These are phyloP conservation scores for Philopedon plagiatum DNA, from an alignment of 2,888 invertebrate genomes.

Conservation along the genomic window DNA sequence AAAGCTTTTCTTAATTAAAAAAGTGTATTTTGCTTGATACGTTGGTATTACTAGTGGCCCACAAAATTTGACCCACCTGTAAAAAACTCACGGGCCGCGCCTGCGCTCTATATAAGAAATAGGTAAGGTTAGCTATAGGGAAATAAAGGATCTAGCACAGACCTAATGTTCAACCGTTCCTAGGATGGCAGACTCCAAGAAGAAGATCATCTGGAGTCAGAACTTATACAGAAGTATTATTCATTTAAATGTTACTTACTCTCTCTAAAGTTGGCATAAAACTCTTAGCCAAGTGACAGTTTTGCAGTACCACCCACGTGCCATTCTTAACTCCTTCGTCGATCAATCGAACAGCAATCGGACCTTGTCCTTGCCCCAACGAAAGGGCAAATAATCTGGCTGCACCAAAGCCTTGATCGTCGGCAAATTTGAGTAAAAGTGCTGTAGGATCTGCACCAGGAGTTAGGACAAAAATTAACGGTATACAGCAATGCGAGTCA, in stretches of 20 bases:
- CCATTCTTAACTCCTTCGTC: slow-evolving; percentile 87
- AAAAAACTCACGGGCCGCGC: too few relatives aligned
- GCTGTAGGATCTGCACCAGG: slow-evolving; percentile 96
- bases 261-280: slow-evolving; percentile 95
- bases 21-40: too few relatives aligned
- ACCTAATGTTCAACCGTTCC: too few relatives aligned
- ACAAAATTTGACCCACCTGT: too few relatives aligned
- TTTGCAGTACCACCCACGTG: slow-evolving; percentile 95
- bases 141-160: too few relatives aligned
- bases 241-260: slow-evolving; percentile 69
- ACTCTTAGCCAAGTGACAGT: slow-evolving; percentile 95
- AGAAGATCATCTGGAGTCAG: too few relatives aligned
- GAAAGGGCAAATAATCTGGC: slow-evolving; percentile 86
- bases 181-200: too few relatives aligned
- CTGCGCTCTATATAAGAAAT: too few relatives aligned
- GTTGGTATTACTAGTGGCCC: too few relatives aligned
- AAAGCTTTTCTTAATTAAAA: too few relatives aligned
- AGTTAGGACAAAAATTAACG: slow-evolving; percentile 91
- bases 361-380: slow-evolving; percentile 94
- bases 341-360: slow-evolving; percentile 88
- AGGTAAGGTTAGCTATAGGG: too few relatives aligned
- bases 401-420: slow-evolving; percentile 89
- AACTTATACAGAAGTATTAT: too few relatives aligned
- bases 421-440: slow-evolving; percentile 90
- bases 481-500: slow-evolving; percentile 90